Evolutionary conservation across 2,888 invertebrate species (phyloP).

Genomic region (Drepana falcataria): DNA sequence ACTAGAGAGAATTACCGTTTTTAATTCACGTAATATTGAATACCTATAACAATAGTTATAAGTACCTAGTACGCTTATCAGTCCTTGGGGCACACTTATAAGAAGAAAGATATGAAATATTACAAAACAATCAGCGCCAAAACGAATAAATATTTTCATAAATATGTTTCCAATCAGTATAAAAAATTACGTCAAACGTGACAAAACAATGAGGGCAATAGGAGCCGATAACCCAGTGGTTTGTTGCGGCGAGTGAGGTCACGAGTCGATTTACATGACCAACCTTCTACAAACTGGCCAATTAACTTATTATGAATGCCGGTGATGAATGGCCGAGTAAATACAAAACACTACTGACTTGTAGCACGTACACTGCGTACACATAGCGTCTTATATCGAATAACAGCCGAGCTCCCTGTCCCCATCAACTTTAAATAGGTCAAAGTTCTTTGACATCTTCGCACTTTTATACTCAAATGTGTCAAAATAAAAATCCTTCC

Average conservation of each 20-base stretch:
- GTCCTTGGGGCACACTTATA: no score
- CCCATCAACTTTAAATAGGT: background rate
- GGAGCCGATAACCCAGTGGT: slow-evolving; percentile 32
- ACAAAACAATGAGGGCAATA: slow-evolving; percentile 21
- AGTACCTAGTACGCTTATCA: no score
- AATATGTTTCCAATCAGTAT: slow-evolving; percentile 12
- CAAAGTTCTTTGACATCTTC: background rate
- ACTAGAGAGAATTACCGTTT: no score
- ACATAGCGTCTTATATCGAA: background rate
- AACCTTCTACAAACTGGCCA: slow-evolving; percentile 21
- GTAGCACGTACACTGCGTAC: background rate
- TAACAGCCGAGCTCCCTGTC: background rate
- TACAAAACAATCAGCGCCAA: no score
- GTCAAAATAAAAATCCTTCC: no score
- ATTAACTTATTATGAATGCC: slow-evolving; percentile 22
- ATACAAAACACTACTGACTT: background rate
- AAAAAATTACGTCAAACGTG: slow-evolving; percentile 17
- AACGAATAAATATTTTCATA: slow-evolving; percentile 18
- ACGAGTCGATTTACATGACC: slow-evolving; percentile 34
- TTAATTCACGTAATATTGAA: no score
- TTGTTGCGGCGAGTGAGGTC: slow-evolving; percentile 30
- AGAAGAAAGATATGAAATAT: no score
- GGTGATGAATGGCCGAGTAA: slow-evolving; percentile 11
- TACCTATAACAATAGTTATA: no score
- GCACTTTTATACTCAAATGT: no score